phyloP scores from a whole-genome alignment of 2,113 vertebrate species.

The Mormoops blainvillei region DNA sequence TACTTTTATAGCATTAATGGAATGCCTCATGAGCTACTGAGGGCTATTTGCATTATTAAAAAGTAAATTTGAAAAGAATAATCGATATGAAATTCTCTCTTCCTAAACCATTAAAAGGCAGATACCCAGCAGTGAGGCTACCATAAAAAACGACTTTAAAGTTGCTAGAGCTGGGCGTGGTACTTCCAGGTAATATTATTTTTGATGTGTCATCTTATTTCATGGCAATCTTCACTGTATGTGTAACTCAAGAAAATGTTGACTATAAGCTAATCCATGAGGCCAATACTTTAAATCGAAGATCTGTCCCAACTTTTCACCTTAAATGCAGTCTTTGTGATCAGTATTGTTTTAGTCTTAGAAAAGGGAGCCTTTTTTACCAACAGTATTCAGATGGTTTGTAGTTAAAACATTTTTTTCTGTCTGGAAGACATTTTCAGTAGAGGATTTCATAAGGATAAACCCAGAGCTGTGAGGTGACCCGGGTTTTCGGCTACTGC shows the following conservation, averaged over 20 bases:
- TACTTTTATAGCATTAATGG: neutral
- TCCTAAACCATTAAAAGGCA: conserved; percentile 36
- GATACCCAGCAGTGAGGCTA: neutral
- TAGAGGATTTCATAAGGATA: neutral
- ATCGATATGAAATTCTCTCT: conserved; percentile 36
- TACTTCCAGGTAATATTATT: conserved; percentile 13
- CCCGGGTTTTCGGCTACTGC: neutral
- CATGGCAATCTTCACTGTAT: neutral
- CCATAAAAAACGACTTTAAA: neutral
- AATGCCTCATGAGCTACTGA: neutral
- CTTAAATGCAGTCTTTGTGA: neutral
- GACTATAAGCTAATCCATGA: neutral
- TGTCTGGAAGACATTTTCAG: neutral
- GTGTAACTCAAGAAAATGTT: conserved; percentile 16
- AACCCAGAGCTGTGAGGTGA: neutral
- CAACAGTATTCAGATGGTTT: neutral
- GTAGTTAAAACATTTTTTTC: neutral
- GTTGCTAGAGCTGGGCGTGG: neutral
- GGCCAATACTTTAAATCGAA: neutral
- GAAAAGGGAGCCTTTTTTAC: neutral
- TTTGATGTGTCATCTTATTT: conserved; percentile 38
- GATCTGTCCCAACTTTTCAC: neutral
- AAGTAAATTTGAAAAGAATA: conserved; percentile 51
- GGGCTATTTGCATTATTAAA: conserved; percentile 50
- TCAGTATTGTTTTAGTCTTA: neutral